A percentile compares a stretch with the other conserved stretches of the same genome.
Evolutionary conservation across 2,888 invertebrate species (phyloP).

Genomic region (Cyaniris semiargus): DNA sequence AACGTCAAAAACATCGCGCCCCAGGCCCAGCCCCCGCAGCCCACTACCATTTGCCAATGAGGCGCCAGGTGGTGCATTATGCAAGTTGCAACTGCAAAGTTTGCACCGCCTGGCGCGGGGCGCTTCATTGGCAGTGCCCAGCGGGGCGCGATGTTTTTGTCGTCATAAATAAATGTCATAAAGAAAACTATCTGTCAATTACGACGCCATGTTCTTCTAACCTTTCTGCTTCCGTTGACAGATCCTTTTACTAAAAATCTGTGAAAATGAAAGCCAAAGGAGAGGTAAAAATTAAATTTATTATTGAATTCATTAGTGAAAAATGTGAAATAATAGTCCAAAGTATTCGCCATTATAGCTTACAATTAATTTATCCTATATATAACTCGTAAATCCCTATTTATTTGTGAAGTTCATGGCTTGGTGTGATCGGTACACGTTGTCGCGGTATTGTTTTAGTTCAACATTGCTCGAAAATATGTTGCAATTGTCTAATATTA

Average conservation of each 20-base stretch:
- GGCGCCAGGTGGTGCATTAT: no score
- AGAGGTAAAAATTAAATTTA: slow-evolving; percentile 81
- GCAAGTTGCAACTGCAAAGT: no score
- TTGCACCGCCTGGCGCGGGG: no score
- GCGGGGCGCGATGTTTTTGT: no score
- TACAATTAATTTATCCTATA: neutral
- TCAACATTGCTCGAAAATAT: neutral
- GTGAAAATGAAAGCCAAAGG: slow-evolving; percentile 92
- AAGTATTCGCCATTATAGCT: no score
- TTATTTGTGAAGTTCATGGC: slow-evolving; percentile 31
- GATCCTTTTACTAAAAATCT: slow-evolving; percentile 73
- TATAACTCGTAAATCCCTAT: slow-evolving; percentile 13
- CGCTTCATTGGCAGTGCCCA: no score
- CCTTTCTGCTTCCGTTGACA: slow-evolving; percentile 75
- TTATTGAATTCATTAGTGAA: slow-evolving; percentile 32
- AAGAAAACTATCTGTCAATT: slow-evolving; percentile 16
- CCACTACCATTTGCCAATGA: no score
- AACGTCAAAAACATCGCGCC: no score
- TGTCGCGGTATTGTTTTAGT: slow-evolving; percentile 50
- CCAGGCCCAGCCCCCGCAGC: no score
- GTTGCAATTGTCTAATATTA: neutral
- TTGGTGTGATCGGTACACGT: slow-evolving; percentile 59
- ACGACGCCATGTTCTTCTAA: slow-evolving; percentile 47
- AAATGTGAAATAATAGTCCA: slow-evolving; percentile 4
- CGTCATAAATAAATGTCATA: no score